Evolutionary conservation across 1,140 invertebrate genomes (phyloP).

Genomic region (Ladona fulva): DNA sequence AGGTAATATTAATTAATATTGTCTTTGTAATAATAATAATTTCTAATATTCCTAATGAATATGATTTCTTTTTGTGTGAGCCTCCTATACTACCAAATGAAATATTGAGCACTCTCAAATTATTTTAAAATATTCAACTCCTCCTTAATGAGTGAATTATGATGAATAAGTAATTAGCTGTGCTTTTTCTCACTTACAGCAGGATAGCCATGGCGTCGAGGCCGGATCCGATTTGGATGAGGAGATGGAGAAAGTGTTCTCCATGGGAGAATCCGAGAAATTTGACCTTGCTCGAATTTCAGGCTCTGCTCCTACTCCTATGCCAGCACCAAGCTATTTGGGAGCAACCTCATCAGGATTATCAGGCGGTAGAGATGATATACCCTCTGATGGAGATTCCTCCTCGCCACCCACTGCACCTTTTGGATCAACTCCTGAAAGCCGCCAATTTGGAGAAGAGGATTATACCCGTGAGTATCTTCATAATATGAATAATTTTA

Average conservation of each 20-base stretch:
- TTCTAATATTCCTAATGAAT: too few species aligned
- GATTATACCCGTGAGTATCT: constrained; percentile 31
- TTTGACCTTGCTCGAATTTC: constrained; percentile 53
- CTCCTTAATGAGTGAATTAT: too few species aligned
- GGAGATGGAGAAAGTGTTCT: constrained; percentile 70
- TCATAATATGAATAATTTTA: too few species aligned
- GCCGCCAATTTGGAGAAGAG: constrained; percentile 40
- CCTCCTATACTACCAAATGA: too few species aligned
- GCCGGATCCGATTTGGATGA: constrained; percentile 59
- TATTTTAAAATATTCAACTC: too few species aligned
- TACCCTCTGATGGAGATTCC: constrained; percentile 37
- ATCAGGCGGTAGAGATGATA: constrained; percentile 39
- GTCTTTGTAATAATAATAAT: too few species aligned
- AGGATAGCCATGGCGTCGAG: constrained; percentile 48
- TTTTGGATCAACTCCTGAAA: not conserved
- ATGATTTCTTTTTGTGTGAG: too few species aligned
- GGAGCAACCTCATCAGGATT: constrained; percentile 35
- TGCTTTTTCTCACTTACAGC: constrained; percentile 25
- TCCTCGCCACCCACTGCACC: constrained; percentile 32
- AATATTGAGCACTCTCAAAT: too few species aligned
- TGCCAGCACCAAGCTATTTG: not conserved
- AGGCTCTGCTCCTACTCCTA: not conserved
- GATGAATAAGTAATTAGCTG: too few species aligned
- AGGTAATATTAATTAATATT: too few species aligned
- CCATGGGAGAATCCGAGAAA: constrained; percentile 40